Percentiles rank a stretch among this genome's conserved stretches.
Conservation (phyloP, 2,888 invertebrate species). For the Syrista parreyssii region DNA sequence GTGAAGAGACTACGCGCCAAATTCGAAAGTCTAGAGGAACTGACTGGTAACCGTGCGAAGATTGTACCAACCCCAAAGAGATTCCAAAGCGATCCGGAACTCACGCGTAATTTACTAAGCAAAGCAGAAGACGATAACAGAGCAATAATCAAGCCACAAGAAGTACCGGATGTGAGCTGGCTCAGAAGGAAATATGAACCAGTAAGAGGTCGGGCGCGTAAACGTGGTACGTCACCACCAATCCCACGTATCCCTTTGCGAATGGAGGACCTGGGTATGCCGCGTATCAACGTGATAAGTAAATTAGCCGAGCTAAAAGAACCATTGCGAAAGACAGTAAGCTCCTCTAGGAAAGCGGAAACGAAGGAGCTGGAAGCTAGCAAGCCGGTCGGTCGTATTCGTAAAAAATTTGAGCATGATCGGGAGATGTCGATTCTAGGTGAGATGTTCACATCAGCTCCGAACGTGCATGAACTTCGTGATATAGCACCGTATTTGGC, state of each 20-base stretch:
- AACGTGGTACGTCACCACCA: constrained; percentile 71
- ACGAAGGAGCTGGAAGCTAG: constrained; percentile 52
- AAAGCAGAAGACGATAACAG: constrained; percentile 67
- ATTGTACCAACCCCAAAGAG: constrained; percentile 64
- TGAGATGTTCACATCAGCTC: constrained; percentile 84
- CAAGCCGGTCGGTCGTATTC: constrained; percentile 78
- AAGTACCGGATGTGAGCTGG: constrained; percentile 72
- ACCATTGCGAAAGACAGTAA: constrained; percentile 23
- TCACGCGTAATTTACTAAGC: constrained; percentile 72
- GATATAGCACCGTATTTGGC: constrained; percentile 84
- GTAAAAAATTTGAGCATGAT: constrained; percentile 77
- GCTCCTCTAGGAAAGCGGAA: constrained; percentile 47
- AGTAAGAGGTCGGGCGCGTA: constrained; percentile 67
- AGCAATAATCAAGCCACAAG: constrained; percentile 66
- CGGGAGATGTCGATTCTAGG: constrained; percentile 73
- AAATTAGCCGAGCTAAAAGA: constrained; percentile 77
- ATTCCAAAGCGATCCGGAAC: constrained; percentile 84
- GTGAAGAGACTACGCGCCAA: constrained; percentile 82
- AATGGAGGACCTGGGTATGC: constrained; percentile 82
- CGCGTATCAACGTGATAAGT: constrained; percentile 90
- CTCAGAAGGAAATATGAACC: constrained; percentile 73
- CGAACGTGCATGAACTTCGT: constrained; percentile 80
- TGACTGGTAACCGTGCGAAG: constrained; percentile 57
- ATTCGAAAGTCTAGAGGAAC: constrained; percentile 78
- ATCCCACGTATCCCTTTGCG: constrained; percentile 74